phyloP scores from a whole-genome alignment of 2,888 invertebrate species.

The Mallateleia sp. region DNA sequence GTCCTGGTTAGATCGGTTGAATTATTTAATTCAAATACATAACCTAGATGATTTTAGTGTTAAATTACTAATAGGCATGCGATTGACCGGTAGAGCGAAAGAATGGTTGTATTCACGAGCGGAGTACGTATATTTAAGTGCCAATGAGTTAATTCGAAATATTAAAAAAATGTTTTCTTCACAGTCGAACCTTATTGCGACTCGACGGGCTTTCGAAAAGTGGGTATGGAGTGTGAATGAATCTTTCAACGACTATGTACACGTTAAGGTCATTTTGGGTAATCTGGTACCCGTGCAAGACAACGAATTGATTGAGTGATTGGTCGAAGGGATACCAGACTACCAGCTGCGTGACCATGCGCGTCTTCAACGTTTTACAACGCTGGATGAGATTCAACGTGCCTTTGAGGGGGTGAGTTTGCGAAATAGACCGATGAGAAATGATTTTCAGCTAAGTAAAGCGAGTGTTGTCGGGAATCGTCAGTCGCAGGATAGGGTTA shows the following conservation, averaged over 20 bases:
- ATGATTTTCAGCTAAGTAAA: background rate
- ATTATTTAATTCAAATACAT: slow-evolving; percentile 58
- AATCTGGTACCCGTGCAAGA: slow-evolving; percentile 71
- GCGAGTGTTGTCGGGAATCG: no score
- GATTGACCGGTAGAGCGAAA: slow-evolving; percentile 63
- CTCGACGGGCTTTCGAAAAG: slow-evolving; percentile 74
- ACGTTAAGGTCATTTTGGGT: slow-evolving; percentile 73
- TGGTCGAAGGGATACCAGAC: slow-evolving; percentile 78
- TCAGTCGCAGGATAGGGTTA: no score
- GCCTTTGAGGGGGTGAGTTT: slow-evolving; percentile 72
- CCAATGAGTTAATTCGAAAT: slow-evolving; percentile 38
- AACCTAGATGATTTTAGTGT: slow-evolving; percentile 54
- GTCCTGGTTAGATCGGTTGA: slow-evolving; percentile 72
- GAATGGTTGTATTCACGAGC: slow-evolving; percentile 77
- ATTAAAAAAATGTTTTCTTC: slow-evolving; percentile 73
- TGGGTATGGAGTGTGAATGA: slow-evolving; percentile 68
- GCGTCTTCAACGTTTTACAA: slow-evolving; percentile 66
- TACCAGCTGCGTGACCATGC: slow-evolving; percentile 71
- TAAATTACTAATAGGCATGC: slow-evolving; percentile 66
- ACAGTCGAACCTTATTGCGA: slow-evolving; percentile 48
- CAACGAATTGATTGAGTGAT: slow-evolving; percentile 75
- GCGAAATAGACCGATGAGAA: background rate
- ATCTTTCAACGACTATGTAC: slow-evolving; percentile 75
- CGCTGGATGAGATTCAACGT: slow-evolving; percentile 50
- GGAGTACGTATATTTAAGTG: slow-evolving; percentile 54